These are phyloP conservation scores for Nemurella pictetii DNA, from an alignment of 2,888 invertebrate genomes.

Conservation along the genomic window DNA sequence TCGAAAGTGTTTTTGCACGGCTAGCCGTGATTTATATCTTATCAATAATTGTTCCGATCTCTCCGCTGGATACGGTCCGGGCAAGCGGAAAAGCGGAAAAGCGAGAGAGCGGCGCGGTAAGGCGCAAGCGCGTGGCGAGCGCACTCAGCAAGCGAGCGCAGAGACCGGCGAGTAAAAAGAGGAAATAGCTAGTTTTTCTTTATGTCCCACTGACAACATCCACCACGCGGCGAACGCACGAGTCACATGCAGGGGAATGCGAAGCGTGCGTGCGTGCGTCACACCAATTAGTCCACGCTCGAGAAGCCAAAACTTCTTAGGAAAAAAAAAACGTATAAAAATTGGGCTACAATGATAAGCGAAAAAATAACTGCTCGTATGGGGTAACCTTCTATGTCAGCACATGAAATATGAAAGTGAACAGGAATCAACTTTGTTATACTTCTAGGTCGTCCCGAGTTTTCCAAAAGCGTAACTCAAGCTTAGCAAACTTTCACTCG, in stretches of 20 bases:
- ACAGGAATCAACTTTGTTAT: not conserved
- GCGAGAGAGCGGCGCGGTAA: not conserved
- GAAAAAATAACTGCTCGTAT: not conserved
- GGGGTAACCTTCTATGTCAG: not conserved
- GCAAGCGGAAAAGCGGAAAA: not conserved
- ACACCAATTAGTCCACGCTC: not conserved
- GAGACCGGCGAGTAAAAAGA: not conserved
- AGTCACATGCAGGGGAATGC: not conserved
- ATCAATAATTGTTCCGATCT: conserved; percentile 20
- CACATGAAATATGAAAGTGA: not conserved
- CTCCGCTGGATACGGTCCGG: not conserved
- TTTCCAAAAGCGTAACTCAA: not conserved
- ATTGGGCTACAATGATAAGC: not conserved
- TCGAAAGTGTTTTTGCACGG: conserved; percentile 3
- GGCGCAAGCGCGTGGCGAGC: not conserved
- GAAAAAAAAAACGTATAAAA: not conserved
- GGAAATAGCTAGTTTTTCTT: not conserved
- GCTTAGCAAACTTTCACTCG: not conserved
- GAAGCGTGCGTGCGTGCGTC: not conserved
- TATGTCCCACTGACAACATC: not conserved
- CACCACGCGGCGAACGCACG: not conserved
- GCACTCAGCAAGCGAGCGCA: no score
- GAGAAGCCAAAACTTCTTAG: not conserved
- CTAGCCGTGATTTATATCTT: conserved; percentile 19
- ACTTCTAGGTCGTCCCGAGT: not conserved